Evolutionary conservation across 1,140 invertebrate genomes (phyloP), one percentile per base, ranked within the genome.

Genomic region (Sesamia nonagrioides): DNA sequence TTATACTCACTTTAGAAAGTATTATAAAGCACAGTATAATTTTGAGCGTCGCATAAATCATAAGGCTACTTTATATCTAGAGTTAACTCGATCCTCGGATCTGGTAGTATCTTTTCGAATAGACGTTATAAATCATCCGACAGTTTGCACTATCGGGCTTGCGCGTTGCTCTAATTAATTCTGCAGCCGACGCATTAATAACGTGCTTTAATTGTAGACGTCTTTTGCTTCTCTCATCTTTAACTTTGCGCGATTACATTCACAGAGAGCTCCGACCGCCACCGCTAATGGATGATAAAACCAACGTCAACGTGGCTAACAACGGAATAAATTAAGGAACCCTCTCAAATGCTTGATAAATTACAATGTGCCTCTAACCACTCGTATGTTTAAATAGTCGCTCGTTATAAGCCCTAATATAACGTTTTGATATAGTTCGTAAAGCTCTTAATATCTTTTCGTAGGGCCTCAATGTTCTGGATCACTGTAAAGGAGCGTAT

Each of bases 261-360:
- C 69, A 68, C 56, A 45, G n/a, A 71, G 60, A 77, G 76, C 79
- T 63, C 77, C 73, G 60, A 48, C 33, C 69, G 58, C 71, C 74
- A 68, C 79, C 77, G 66, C 80, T 88, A 84, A 88, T 83, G 81
- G 81, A 84, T 83, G 83, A 86, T 85, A 86, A 86, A 86, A 88
- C 80, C 85, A 82, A 77, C 83, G 79, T 82, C 80, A 81, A 84
- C 78, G 82, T 77, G 81, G 78, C 82, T 86, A 83, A 82, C 86
- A 86, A 84, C 81, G 69, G 83, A 84, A 87, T 87, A 86, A 87
- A 85, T 88, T 87, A 84, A 81, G 61, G 74, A 84, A 83, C 80
- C 74, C 83, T 75, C 78, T 74, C 81, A 85, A 86, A 86, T 81
- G 60, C 82, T 78, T 84, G 79, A 85, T 86, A 84, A 84, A 86